Base-by-base conservation (phyloP, 1,140 invertebrate species). In the Augochlora pura region DNA sequence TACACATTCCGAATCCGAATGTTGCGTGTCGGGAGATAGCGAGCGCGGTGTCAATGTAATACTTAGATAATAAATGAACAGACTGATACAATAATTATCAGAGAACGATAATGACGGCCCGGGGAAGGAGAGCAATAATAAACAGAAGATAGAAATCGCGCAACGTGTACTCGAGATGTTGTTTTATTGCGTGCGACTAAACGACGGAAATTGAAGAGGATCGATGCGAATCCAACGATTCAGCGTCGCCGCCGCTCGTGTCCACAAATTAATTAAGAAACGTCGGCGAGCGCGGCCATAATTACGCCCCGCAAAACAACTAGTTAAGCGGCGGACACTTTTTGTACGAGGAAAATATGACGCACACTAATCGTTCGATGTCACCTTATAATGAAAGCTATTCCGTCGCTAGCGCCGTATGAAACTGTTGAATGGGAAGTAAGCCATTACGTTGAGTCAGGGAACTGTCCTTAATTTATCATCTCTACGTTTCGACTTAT, bases 401-500 rank as follows among this genome's bases (percentile, higher is more conserved):
- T 80, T 82, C 75, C 54, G 23, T 80, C 70, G 59, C 62, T 63
- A 68, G 12, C 66, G 62, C 38, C 72, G 57, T 46, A 66, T 78
- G 75, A 75, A 84, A 84, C 74, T 71, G 74, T 18, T 74, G 74
- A 85, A 85, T 85, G 79, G 84, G 83, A 85, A 85, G 84, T 85
- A 66, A 83, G 79, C 72, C 70, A 84, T 85, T 85, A 85, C 83
- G 79, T 81, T 75, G 84, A 85, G 32, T 78, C 83, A 75, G 83
- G 84, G 84, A 85, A 85, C 79, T 84, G 84, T 85, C 84, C 83
- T 80, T 77, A 78, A 84, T 85, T 85, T 71, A 70, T 32, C 71
- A 62, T 59, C 67, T 84, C 67, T 63, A 57, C 72, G 69, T 77
- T 84, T 70, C 78, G 65, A 68, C 77, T 85, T 77, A 84, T 85